A percentile compares a stretch with the other conserved stretches of the same genome.
Conservation (phyloP, 2,888 invertebrate species). For the Tigriopus californicus region DNA sequence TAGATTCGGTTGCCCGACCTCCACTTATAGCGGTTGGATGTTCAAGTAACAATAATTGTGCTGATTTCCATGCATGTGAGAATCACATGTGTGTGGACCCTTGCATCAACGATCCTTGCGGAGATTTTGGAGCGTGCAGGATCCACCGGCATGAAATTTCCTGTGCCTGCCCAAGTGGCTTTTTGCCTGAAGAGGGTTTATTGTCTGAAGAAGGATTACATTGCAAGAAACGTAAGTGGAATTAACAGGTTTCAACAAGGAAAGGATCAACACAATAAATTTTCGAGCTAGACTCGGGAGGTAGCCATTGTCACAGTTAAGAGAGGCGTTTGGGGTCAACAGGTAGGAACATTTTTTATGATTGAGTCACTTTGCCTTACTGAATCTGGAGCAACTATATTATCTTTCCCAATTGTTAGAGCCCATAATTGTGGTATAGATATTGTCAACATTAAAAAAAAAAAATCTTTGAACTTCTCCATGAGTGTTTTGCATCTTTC, state of each 20-base stretch:
- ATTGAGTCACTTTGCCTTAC: too few relatives aligned
- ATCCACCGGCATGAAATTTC: slow-evolving; percentile 55
- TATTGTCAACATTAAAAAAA: too few relatives aligned
- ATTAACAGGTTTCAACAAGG: background rate
- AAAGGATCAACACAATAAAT: too few relatives aligned
- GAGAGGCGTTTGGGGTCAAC: too few relatives aligned
- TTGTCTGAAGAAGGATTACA: slow-evolving; percentile 39
- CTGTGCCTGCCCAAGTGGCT: slow-evolving; percentile 50
- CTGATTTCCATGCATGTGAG: slow-evolving; percentile 37
- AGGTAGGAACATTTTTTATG: too few relatives aligned
- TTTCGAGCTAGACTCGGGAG: too few relatives aligned
- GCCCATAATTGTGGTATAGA: too few relatives aligned
- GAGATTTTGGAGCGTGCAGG: slow-evolving; percentile 32
- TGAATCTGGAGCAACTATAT: too few relatives aligned
- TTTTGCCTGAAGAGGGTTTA: slow-evolving; percentile 43
- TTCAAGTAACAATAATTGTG: slow-evolving; percentile 47
- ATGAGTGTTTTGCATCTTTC: too few relatives aligned
- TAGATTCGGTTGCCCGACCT: slow-evolving; percentile 22
- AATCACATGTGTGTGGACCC: slow-evolving; percentile 70
- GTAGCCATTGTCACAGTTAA: too few relatives aligned
- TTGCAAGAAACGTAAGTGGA: slow-evolving; percentile 16
- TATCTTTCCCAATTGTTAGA: too few relatives aligned
- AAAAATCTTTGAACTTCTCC: too few relatives aligned
- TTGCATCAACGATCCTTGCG: slow-evolving; percentile 50
- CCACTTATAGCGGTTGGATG: slow-evolving; percentile 20